phyloP scores from a whole-genome alignment of 2,797 vertebrate species.

The Spondyliosoma cantharus region DNA sequence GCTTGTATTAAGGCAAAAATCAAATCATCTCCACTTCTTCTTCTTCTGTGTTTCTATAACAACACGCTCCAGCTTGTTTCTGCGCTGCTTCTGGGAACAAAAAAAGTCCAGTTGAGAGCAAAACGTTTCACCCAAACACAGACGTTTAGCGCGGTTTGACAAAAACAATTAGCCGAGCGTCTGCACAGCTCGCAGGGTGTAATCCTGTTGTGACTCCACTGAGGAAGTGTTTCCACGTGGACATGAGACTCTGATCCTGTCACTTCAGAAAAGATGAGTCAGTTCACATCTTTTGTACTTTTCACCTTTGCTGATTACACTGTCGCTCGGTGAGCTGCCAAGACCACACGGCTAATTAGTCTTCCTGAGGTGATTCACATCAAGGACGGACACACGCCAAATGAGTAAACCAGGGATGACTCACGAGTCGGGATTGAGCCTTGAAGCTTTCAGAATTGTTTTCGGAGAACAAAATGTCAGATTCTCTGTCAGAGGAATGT shows the following conservation, averaged over 20 bases:
- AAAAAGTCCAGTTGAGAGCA: not conserved
- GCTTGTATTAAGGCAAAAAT: no score
- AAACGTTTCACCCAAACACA: constrained; percentile 17
- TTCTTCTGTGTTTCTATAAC: not conserved
- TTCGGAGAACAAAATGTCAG: constrained; percentile 48
- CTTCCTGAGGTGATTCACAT: constrained; percentile 78
- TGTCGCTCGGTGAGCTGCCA: constrained; percentile 54
- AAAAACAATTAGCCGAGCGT: constrained; percentile 25
- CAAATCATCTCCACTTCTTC: not conserved
- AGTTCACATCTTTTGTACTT: constrained; percentile 49
- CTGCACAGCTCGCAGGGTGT: not conserved
- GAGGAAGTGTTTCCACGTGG: not conserved
- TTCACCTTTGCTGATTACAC: constrained; percentile 58
- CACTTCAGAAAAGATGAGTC: constrained; percentile 43
- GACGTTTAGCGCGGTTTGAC: constrained; percentile 27
- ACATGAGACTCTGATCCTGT: constrained; percentile 10
- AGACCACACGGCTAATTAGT: constrained; percentile 78
- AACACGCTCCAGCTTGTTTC: constrained; percentile 4
- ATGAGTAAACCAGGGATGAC: constrained; percentile 70
- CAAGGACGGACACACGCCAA: constrained; percentile 70
- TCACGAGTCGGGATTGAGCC: constrained; percentile 57
- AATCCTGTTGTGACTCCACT: not conserved
- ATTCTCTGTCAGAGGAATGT: constrained; percentile 25
- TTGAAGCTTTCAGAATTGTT: constrained; percentile 59
- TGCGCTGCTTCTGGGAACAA: constrained; percentile 14